Evolutionary conservation across 1,140 invertebrate species (phyloP), one percentile per base, ranked within the genome.

Genomic region (Drosophila littoralis): DNA sequence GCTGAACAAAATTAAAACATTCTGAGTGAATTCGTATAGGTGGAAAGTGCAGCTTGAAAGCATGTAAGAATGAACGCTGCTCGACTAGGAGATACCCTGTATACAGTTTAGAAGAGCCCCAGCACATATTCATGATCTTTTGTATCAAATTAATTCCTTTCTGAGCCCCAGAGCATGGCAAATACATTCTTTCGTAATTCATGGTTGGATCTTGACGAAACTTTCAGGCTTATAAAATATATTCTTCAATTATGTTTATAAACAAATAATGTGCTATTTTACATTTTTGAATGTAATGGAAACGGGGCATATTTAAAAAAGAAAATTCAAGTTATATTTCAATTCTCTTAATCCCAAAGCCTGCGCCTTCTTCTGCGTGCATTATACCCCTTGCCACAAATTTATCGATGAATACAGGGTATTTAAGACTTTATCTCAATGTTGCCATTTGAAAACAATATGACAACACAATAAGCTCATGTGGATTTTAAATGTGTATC

Each of bases 1-100:
- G 51, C 45, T 13, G 50, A 57, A 73, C 67, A 6, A 68, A 77
- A 68, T 69, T 68, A 61, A 77, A 74, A 77, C 63, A 68, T 74
- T 60, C 10, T 7, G n/a, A 45, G 58, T 15, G 38, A 48, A 67
- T 48, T 57, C 48, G 9, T 35, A 40, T 13, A 68, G 65, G 65
- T 68, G 55, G 17, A 59, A 15, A 32, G 28, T 17, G 33, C 33
- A 43, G 65, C 35, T 68, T 40, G 4, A 1, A 48, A 48, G 2
- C 12, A 10, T n/a, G 40, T 42, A 15, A 35, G 32, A 52, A 15
- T 22, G 45, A 12, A 9, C 6, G 7, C 7, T 35, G 32, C 7
- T 13, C 32, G n/a, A 52, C 32, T 35, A 5, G 7, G 1, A 36
- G 4, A 9, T 35, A 52, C 13, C 50, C 50, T 35, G 50, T 15